Evolutionary conservation across 1,140 invertebrate genomes (phyloP).

Genomic region (Calosoma granatense): DNA sequence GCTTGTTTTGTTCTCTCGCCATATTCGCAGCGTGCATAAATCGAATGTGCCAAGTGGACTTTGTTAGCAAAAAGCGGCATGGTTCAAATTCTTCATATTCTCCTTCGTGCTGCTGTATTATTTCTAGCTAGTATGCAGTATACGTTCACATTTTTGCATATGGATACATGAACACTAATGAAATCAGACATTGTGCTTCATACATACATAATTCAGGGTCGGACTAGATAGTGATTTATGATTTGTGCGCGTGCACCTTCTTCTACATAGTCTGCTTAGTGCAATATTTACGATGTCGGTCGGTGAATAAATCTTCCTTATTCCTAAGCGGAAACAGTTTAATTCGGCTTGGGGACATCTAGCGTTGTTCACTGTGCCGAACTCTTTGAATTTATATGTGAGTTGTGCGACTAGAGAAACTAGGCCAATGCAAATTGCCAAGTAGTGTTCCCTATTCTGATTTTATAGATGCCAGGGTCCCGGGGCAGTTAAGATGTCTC

Average conservation of each 20-base stretch:
- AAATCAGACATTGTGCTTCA: neutral
- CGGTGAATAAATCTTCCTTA: neutral
- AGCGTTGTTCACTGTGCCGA: neutral
- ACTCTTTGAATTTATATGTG: neutral
- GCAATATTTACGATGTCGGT: neutral
- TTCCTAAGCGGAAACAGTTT: neutral
- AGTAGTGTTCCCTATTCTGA: neutral
- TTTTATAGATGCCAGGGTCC: neutral
- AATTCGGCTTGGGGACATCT: neutral
- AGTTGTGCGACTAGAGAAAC: neutral
- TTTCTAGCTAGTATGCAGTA: too few species aligned
- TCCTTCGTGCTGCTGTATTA: too few species aligned
- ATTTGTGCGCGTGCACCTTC: neutral
- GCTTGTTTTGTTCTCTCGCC: too few species aligned
- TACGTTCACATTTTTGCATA: too few species aligned
- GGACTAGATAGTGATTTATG: neutral
- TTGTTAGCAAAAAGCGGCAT: too few species aligned
- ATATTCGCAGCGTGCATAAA: too few species aligned
- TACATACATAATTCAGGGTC: neutral
- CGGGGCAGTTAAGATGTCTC: neutral
- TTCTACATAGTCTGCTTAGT: neutral
- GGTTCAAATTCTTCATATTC: too few species aligned
- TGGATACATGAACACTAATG: neutral
- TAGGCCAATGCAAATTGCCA: constrained; percentile 2
- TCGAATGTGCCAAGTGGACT: too few species aligned